A percentile compares a stretch with the other conserved stretches of the same genome.
Conservation (phyloP, 2,888 invertebrate species). For the Syritta pipiens region DNA sequence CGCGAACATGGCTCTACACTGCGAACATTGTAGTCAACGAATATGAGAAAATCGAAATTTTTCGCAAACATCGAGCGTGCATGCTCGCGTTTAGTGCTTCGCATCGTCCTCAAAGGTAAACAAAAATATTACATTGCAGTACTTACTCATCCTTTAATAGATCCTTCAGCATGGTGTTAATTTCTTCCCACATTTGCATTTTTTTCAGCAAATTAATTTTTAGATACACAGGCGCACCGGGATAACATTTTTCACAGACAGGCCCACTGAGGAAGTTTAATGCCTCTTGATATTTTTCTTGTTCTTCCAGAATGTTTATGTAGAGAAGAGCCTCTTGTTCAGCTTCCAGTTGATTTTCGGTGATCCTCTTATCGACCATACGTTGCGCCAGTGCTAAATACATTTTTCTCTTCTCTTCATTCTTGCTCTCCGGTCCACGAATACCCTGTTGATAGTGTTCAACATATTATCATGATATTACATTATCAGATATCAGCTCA, state of each 20-base stretch:
- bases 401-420: conserved; percentile 83
- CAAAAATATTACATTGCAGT: neutral
- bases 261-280: conserved; percentile 89
- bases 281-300: conserved; percentile 90
- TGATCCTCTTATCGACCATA: conserved; percentile 94
- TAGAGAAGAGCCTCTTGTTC: conserved; percentile 96
- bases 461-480: neutral
- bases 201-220: conserved; percentile 87
- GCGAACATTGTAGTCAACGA: no score
- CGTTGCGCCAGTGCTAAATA: conserved; percentile 93
- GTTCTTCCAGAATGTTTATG: conserved; percentile 90
- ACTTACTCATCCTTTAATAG: conserved; percentile 87
- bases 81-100: no score
- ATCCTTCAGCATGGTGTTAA: conserved; percentile 87
- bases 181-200: conserved; percentile 86
- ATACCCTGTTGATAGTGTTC: conserved; percentile 78
- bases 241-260: conserved; percentile 84
- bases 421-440: conserved; percentile 80
- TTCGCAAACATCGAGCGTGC: no score
- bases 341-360: conserved; percentile 92
- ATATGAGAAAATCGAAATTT: no score
- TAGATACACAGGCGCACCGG: conserved; percentile 84
- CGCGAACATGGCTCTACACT: no score
- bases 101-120: neutral
- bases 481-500: conserved; percentile 19